Percentiles rank a stretch among this genome's conserved stretches.
Evolutionary conservation across 2,113 vertebrate genomes (phyloP).

Genomic region (Callionymus lyra): DNA sequence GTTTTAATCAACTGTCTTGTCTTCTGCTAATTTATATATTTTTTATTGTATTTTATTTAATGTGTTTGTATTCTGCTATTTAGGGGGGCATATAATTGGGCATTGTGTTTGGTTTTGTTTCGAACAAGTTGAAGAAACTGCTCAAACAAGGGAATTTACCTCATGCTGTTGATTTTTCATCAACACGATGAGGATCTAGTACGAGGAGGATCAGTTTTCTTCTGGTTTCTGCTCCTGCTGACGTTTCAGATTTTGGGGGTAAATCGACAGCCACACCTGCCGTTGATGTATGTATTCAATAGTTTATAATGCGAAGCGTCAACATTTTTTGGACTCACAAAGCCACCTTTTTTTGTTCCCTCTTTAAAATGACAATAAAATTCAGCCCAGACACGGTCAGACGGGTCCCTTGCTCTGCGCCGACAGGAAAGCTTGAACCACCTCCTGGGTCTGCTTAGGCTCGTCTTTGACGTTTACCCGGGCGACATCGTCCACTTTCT

Average conservation of each 20-base stretch:
- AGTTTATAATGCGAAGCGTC: too few relatives aligned
- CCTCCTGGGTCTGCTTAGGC: constrained; percentile 90
- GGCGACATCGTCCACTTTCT: constrained; percentile 92
- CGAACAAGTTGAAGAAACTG: constrained; percentile 9
- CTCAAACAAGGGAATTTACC: neutral
- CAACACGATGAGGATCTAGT: too few relatives aligned
- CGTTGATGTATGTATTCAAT: too few relatives aligned
- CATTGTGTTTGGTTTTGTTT: constrained; percentile 31
- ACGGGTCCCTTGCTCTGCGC: constrained; percentile 64
- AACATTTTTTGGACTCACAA: too few relatives aligned
- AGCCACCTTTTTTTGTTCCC: too few relatives aligned
- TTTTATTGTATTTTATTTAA: constrained; percentile 20
- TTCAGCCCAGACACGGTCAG: too few relatives aligned
- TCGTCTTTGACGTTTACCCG: constrained; percentile 95
- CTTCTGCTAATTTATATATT: constrained; percentile 30
- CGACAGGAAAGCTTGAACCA: constrained; percentile 91
- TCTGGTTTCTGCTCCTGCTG: too few relatives aligned
- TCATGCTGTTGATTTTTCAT: constrained; percentile 1
- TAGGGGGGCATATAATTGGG: constrained; percentile 33
- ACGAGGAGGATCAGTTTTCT: too few relatives aligned
- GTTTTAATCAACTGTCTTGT: constrained; percentile 33
- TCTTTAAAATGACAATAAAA: too few relatives aligned
- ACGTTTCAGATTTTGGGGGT: too few relatives aligned
- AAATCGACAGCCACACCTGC: too few relatives aligned
- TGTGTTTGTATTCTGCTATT: constrained; percentile 21